Conservation (phyloP, 2,113 vertebrate genomes). For the Columba janthina region DNA sequence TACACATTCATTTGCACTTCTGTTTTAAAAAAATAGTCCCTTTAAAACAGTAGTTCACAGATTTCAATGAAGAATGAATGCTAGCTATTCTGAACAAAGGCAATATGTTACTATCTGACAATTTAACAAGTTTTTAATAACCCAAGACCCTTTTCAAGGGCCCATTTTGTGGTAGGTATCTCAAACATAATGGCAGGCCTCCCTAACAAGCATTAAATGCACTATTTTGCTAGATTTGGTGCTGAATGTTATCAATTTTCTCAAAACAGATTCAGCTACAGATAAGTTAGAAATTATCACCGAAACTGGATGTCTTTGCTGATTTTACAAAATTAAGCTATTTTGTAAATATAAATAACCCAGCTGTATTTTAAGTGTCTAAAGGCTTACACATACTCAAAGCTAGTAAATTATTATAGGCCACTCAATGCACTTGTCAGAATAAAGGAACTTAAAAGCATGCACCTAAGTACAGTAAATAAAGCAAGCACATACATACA, state of each 20-base stretch:
- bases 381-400: neutral
- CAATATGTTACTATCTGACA: neutral
- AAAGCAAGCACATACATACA: constrained; percentile 1
- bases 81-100: neutral
- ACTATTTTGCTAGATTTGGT: constrained; percentile 8
- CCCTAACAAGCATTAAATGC: constrained; percentile 12
- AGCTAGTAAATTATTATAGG: neutral
- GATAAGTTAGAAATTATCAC: neutral
- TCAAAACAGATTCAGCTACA: neutral
- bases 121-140: constrained; percentile 38
- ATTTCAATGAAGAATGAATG: neutral
- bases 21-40: neutral
- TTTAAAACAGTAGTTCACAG: neutral
- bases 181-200: constrained; percentile 5
- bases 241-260: neutral
- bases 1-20: neutral
- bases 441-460: constrained; percentile 53
- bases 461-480: constrained; percentile 27
- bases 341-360: constrained; percentile 35
- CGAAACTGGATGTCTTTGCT: neutral
- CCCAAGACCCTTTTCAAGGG: neutral
- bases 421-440: neutral
- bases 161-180: neutral
- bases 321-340: constrained; percentile 8
- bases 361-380: constrained; percentile 13